Percentiles rank a stretch among this genome's conserved stretches.
Conservation (phyloP, 2,797 vertebrate species). For the Syndactyla subalaris region DNA sequence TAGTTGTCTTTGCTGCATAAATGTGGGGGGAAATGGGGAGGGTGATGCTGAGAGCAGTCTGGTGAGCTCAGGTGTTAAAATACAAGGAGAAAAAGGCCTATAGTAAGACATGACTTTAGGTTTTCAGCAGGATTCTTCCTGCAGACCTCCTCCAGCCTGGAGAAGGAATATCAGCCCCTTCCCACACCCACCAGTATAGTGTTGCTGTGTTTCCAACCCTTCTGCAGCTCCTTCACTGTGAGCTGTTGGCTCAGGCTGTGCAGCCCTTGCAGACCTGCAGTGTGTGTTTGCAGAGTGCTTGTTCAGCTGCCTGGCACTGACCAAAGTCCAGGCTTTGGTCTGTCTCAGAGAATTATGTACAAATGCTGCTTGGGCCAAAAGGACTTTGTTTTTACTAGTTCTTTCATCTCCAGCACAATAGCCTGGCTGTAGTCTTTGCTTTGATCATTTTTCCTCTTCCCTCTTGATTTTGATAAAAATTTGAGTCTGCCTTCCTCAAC, state of each 20-base stretch:
- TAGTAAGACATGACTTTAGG: background rate
- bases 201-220: background rate
- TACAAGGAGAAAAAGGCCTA: background rate
- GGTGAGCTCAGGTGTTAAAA: background rate
- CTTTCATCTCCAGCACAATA: background rate
- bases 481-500: background rate
- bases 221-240: background rate
- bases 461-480: background rate
- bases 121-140: background rate
- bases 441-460: background rate
- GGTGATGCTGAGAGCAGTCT: background rate
- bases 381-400: background rate
- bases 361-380: background rate
- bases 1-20: background rate
- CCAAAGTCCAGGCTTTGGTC: background rate
- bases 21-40: fast-evolving
- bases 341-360: background rate
- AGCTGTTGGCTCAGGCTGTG: background rate
- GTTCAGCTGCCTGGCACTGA: background rate
- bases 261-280: background rate
- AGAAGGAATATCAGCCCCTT: background rate
- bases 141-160: background rate
- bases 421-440: background rate
- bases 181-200: background rate
- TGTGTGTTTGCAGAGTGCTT: background rate